Evolutionary conservation across 2,888 invertebrate species (phyloP).

Genomic region (Lycophotia porphyrea): DNA sequence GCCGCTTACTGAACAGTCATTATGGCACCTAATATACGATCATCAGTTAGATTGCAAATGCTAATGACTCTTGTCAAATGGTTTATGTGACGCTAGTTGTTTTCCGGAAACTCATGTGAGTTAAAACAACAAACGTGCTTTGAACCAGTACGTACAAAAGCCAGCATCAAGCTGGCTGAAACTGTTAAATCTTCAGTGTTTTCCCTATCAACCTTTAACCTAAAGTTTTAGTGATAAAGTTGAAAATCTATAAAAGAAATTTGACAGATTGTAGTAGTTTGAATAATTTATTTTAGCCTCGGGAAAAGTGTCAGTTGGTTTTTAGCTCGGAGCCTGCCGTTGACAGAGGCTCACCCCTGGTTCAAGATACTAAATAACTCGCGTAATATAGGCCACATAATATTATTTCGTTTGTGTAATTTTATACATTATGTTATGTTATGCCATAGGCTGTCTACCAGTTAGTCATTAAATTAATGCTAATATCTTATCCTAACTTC

Average conservation of each 20-base stretch:
- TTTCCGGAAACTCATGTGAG: not conserved
- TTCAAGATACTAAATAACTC: not conserved
- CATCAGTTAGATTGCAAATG: not conserved
- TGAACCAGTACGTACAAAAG: no score
- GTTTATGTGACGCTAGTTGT: not conserved
- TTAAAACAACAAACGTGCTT: not conserved
- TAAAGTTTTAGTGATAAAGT: no score
- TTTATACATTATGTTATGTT: not conserved
- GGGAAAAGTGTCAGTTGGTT: not conserved
- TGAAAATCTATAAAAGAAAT: no score
- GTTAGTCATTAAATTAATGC: no score
- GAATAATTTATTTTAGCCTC: not conserved
- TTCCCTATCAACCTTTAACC: no score
- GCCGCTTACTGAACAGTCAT: not conserved
- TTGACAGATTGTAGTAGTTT: not conserved
- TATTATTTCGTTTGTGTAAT: no score
- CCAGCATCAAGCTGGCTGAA: no score
- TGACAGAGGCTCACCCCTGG: not conserved
- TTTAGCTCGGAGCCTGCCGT: not conserved
- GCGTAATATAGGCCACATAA: not conserved
- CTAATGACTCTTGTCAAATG: not conserved
- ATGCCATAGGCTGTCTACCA: not conserved
- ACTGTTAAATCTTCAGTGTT: no score
- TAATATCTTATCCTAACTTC: no score
- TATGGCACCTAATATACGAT: not conserved